A percentile compares a stretch with the other conserved stretches of the same genome.
Evolutionary conservation across 2,113 vertebrate genomes (phyloP).

Genomic region (Chionis minor): DNA sequence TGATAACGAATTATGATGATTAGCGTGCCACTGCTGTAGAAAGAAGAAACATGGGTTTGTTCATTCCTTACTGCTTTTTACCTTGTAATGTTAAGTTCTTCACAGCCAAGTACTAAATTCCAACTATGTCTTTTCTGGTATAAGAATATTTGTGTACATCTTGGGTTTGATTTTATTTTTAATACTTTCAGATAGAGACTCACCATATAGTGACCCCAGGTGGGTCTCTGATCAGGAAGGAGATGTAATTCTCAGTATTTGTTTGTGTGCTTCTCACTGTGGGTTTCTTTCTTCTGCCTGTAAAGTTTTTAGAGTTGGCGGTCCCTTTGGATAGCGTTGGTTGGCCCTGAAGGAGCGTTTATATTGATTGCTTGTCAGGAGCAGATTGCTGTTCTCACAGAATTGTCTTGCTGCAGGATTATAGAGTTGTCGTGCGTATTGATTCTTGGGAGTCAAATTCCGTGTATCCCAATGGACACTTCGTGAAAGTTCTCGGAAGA

Average conservation of each 20-base stretch:
- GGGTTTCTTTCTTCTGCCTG: background rate
- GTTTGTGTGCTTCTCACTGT: background rate
- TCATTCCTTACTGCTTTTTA: background rate
- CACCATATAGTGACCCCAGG: background rate
- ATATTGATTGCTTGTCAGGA: background rate
- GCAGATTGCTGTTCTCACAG: background rate
- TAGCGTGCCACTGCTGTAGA: background rate
- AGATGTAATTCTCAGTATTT: background rate
- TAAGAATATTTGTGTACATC: background rate
- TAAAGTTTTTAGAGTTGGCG: background rate
- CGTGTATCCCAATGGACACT: constrained; percentile 92
- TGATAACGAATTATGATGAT: background rate
- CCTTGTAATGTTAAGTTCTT: background rate
- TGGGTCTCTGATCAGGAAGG: background rate
- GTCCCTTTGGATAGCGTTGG: background rate
- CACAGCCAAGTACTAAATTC: background rate
- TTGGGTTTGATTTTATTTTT: background rate
- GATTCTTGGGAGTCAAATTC: constrained; percentile 94
- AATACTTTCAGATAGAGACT: background rate
- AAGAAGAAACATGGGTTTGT: background rate
- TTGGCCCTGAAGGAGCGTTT: background rate
- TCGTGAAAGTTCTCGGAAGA: constrained; percentile 87
- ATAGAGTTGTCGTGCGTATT: constrained; percentile 89
- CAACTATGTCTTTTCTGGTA: background rate
- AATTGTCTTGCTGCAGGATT: constrained; percentile 77